Evolutionary conservation across 1,140 invertebrate genomes (phyloP).

Genomic region (Lepidurus packardi): DNA sequence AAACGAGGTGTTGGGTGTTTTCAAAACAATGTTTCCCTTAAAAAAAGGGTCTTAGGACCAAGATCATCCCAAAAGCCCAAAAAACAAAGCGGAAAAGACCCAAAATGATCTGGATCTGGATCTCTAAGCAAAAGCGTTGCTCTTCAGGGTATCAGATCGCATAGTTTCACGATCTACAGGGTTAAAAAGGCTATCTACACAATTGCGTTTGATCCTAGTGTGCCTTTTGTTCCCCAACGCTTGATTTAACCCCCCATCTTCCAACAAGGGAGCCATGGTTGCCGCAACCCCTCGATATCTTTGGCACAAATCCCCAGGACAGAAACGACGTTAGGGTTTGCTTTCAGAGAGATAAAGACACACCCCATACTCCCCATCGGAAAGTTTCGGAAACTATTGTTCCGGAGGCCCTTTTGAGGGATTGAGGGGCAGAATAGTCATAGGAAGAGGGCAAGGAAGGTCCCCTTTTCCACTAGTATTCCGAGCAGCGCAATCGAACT

Average conservation of each 20-base stretch:
- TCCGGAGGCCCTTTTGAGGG: background rate
- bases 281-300: background rate
- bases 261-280: background rate
- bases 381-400: background rate
- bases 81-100: background rate
- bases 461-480: background rate
- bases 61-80: background rate
- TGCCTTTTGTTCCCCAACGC: background rate
- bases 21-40: background rate
- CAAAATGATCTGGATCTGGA: too few relatives aligned
- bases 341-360: constrained; percentile 4
- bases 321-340: background rate
- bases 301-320: background rate
- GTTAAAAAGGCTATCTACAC: background rate
- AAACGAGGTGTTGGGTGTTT: background rate
- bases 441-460: background rate
- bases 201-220: background rate
- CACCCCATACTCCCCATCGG: background rate
- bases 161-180: background rate
- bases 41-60: background rate
- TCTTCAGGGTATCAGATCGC: background rate
- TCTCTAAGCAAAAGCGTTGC: background rate
- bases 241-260: constrained; percentile 1
- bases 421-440: background rate
- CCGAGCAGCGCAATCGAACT: background rate